Evolutionary conservation across 2,113 vertebrate species (phyloP), one percentile per base, ranked within the genome.

Genomic region (Geothlypis trichas): DNA sequence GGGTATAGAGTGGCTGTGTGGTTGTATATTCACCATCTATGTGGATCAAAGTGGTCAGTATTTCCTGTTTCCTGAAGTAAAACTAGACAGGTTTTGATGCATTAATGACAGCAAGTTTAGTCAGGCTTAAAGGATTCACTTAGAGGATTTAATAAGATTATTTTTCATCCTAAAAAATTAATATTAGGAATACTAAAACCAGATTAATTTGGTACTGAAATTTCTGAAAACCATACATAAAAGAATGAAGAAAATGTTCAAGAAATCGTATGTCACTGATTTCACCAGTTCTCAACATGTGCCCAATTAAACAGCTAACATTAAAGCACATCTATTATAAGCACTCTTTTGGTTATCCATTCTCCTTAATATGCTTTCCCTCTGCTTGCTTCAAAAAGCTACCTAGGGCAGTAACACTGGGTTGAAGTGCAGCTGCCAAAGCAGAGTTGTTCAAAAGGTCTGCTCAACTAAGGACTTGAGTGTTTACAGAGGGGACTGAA

Each of bases 61-160:
- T 65, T 87, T 76, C 82, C 37, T 65, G 37, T 28, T 76, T 69
- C n/a, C 46, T 66, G 11, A 85, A 73, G 66, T 27, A 62, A 86
- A 92, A 54, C 37, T 54, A 80, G 26, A 41, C n/a, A 69, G 26
- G 14, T 68, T 69, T 61, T 39, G 26, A 73, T 51, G 39, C n/a
- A 79, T 83, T 88, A 90, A 92, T 49, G 75, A 86, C 2, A 95
- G 26, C 33, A 83, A 80, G 31, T 88, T 91, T 59, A 92, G 63
- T 69, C 55, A 73, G 75, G 78, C 71, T 95, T 94, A 88, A 94
- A 85, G 81, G 75, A 88, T 72, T 86, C 83, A 79, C 47, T 92
- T 73, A 52, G 49, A 80, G 84, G 72, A 93, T 88, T 96, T 93
- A 94, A 85, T 26, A 80, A 66, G 71, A 94, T 93, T 83, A 85